Base-by-base conservation (phyloP, 2,888 invertebrate species). In the Phanerotoma sp. region DNA sequence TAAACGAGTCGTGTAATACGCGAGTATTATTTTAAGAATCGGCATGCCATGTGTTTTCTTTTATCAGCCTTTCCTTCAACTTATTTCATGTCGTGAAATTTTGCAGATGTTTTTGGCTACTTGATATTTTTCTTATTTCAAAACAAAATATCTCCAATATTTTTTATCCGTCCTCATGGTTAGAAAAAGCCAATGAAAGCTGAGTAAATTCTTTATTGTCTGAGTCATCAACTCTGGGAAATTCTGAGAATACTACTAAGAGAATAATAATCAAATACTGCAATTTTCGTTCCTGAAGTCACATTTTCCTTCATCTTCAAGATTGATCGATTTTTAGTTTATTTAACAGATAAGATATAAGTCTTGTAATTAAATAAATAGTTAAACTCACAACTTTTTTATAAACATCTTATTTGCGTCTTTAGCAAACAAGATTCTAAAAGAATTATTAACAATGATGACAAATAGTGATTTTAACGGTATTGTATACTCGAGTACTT, bases 11-110 rank as follows among this genome's bases (percentile, higher is more conserved):
- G 62, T 51, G 65, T 67, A 73, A 73, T 75, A 73, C 73, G 72
- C 70, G 71, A 68, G 60, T 63, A 64, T 72, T 76, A 76, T 74
- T 76, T 76, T 73, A 71, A 74, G 73, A 54, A 66, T 40, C 11
- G 16, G 28, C 28, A 25, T 11, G 15, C 20, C 21, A 37, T 13
- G 33, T 21, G 7, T 38, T 38, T 38, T 38, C 16, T 20, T 20
- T 38, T 38, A 18, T 38, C 10, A 18, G 11, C 18, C 16, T 38
- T 38, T 28, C 45, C 30, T 16, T 30, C 16, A 10, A 20, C 16
- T 38, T 11, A 18, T 10, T 16, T 38, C 18, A 35, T 38, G 7
- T 38, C 16, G 10, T 38, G 18, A 18, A 38, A 38, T 38, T 38
- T 38, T 4, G 7, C 38, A 38, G 18, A 38, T 38, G 15, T 20